Evolutionary conservation across 2,113 vertebrate species (phyloP), one percentile per base, ranked within the genome.

Genomic region (Gobius niger): DNA sequence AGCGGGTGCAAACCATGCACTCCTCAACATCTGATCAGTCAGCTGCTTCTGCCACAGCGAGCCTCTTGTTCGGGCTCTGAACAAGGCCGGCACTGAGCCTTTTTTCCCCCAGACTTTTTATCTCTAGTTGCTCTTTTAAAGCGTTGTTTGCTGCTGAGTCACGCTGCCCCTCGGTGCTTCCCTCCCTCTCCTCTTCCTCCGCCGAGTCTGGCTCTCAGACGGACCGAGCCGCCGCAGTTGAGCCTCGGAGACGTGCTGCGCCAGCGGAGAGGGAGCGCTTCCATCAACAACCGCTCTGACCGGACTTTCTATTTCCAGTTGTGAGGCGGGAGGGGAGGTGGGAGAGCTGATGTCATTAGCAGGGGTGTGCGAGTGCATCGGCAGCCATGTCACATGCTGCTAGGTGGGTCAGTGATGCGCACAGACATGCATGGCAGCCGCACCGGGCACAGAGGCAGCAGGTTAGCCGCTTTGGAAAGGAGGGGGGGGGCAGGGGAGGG

Each of bases 351-450:
- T 97, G 96, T 97, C 95, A 97, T 95, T 96, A 92, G 93, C 94
- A 95, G 93, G 92, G 91, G 92, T 93, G 93, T 94, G 94, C 65
- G 88, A 92, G 91, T 95, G 95, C 96, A 96, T 96, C 95, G 95
- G 95, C 95, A 94, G 95, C 94, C 92, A 92, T 94, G 92, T 98
- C 97, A 98, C 96, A 98, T 98, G 96, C 94, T 94, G 93, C 89
- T 91, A 86, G 94, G 94, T 95, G 92, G 93, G 95, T 95, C 95
- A 93, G 94, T 95, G 93, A 96, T 96, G 95, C 95, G 92, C 94
- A 93, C 91, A 85, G 95, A 95, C 91, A 92, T 93, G 90, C 92
- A 94, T 95, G 94, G 94, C 93, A 93, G 90, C 88, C 86, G 87
- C 92, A 82, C 72, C 75, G 65, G 85, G 87, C 81, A 79, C 88